Percentiles rank a stretch among this genome's conserved stretches.
Conservation (phyloP, 2,888 invertebrate species). For the Atrina japonica region DNA sequence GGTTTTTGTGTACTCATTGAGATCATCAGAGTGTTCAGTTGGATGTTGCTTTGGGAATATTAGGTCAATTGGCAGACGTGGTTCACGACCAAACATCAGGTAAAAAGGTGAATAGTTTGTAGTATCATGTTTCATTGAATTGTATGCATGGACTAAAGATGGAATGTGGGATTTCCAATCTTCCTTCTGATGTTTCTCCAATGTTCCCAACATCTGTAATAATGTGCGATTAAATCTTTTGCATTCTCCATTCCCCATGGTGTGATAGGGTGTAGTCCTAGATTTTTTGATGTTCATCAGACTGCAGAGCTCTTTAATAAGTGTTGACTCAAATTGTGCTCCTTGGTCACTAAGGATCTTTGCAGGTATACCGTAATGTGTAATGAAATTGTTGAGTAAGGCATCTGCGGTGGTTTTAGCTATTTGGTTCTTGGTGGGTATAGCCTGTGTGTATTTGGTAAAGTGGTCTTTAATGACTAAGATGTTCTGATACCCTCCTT, state of each 20-base stretch:
- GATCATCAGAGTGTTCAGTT: neutral
- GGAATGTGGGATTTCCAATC: constrained; percentile 4
- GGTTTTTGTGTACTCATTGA: neutral
- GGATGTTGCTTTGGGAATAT: neutral
- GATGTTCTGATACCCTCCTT: constrained; percentile 8
- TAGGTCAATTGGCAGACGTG: neutral
- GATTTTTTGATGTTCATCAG: neutral
- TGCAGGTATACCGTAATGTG: neutral
- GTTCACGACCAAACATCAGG: constrained; percentile 11
- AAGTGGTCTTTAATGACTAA: constrained; percentile 3
- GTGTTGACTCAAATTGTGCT: too few relatives aligned
- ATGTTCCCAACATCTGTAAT: constrained; percentile 1
- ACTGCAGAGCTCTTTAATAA: neutral
- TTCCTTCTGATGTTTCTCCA: too few relatives aligned
- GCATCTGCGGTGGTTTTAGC: constrained; percentile 32
- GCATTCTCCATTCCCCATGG: too few relatives aligned
- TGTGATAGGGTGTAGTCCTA: neutral
- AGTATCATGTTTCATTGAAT: neutral
- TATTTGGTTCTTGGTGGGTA: neutral
- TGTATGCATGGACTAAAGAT: constrained; percentile 5
- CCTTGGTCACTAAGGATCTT: too few relatives aligned
- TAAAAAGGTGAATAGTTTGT: constrained; percentile 10
- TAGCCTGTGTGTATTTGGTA: neutral
- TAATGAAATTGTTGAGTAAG: too few relatives aligned
- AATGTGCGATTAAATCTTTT: constrained; percentile 11